Percentiles rank a stretch among this genome's conserved stretches.
These are phyloP conservation scores for Drosophila pseudotakahashii DNA, from an alignment of 2,888 invertebrate species.

Conservation along the genomic window DNA sequence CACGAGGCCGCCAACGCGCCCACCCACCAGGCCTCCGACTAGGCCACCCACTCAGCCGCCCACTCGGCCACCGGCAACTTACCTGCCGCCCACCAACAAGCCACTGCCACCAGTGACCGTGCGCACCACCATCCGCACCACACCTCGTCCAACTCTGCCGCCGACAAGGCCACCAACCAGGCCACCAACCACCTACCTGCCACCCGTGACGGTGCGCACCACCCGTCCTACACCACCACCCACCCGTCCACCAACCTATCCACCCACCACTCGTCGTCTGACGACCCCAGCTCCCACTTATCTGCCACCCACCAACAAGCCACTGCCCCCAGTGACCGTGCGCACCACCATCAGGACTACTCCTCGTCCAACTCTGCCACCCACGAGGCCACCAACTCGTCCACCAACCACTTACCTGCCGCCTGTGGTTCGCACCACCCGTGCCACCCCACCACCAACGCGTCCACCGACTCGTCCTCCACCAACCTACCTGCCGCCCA, in stretches of 20 bases:
- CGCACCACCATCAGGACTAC: conserved; percentile 41
- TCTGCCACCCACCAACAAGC: conserved; percentile 54
- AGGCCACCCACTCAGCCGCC: conserved; percentile 49
- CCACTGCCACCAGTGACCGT: conserved; percentile 23
- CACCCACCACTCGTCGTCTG: conserved; percentile 29
- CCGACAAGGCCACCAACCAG: conserved; percentile 44
- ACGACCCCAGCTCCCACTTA: conserved; percentile 53
- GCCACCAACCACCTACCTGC: conserved; percentile 28
- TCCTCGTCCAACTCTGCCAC: conserved; percentile 55
- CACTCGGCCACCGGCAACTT: conserved; percentile 28
- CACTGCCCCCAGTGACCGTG: conserved; percentile 44
- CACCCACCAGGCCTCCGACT: conserved; percentile 43
- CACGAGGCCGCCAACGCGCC: conserved; percentile 53
- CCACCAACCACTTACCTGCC: conserved; percentile 46
- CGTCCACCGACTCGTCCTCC: conserved; percentile 47
- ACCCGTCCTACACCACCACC: conserved; percentile 50
- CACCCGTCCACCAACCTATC: conserved; percentile 58
- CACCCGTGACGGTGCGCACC: conserved; percentile 26
- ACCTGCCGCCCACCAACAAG: conserved; percentile 52
- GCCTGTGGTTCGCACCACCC: conserved; percentile 23
- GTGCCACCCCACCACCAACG: conserved; percentile 31
- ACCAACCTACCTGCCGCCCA: conserved; percentile 63
- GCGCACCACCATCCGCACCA: conserved; percentile 27
- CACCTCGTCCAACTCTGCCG: conserved; percentile 52
- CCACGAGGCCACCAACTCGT: conserved; percentile 44